Conservation (phyloP, 1,140 invertebrate genomes). For the Hyphantria cunea region DNA sequence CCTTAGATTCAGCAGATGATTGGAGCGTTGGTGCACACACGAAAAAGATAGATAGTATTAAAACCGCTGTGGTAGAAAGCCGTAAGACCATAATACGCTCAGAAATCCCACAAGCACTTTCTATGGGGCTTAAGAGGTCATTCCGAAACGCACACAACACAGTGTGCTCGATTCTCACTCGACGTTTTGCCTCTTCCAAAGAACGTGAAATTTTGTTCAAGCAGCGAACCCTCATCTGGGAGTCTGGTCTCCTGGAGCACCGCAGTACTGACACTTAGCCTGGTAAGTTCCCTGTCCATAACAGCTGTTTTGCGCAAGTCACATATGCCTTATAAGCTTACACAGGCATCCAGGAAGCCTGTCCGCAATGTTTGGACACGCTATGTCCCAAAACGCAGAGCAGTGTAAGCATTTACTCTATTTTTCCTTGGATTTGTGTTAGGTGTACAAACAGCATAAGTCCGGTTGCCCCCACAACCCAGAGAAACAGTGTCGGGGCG, state of each 20-base stretch:
- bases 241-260: constrained; percentile 36
- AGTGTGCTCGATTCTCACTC: too few species aligned
- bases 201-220: constrained; percentile 31
- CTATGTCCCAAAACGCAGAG: too few species aligned
- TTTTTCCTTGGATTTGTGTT: too few species aligned
- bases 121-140: neutral
- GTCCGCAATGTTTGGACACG: too few species aligned
- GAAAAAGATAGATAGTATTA: too few species aligned
- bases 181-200: constrained; percentile 32
- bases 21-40: too few species aligned
- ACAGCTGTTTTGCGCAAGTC: constrained; percentile 34
- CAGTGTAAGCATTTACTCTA: too few species aligned
- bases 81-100: neutral
- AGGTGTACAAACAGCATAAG: too few species aligned
- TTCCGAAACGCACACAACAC: neutral
- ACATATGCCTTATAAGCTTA: constrained; percentile 6
- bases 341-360: constrained; percentile 25
- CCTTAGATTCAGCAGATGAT: too few species aligned
- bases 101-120: neutral
- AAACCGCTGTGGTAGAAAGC: neutral
- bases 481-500: too few species aligned
- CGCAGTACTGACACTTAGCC: constrained; percentile 24
- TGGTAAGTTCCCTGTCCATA: constrained; percentile 28
- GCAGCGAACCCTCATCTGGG: constrained; percentile 25
- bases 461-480: too few species aligned